Base-by-base conservation (phyloP, 2,888 invertebrate genomes). In the Andricus quercusramuli region DNA sequence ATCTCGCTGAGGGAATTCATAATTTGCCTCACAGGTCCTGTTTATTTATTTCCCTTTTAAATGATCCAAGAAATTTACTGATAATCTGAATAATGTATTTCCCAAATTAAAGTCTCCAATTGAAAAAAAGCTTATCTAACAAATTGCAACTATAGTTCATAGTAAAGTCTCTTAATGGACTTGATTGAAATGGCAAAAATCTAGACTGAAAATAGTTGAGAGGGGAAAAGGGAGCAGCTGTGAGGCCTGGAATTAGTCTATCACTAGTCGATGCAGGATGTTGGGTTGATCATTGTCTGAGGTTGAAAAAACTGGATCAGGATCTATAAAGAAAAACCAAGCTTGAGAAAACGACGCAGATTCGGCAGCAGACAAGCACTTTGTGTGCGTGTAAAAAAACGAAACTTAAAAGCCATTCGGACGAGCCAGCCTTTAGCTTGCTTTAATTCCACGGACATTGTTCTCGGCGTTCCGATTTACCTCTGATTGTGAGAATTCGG, bases 401-500 rank as follows among this genome's bases (percentile, higher is more conserved):
- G 20, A 67, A 78, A 78, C 25, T 66, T 78, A 79, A 84, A 81
- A 84, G 82, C 80, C 81, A 83, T 82, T 83, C 82, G 78, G 44
- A 80, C 68, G 83, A 83, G 79, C 77, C 77, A 83, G 78, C 78
- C 66, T 51, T 65, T 78, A 51, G 74, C 47, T 78, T 78, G 65
- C 78, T 82, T 77, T 79, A 77, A 79, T 77, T 81, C 83, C 51
- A 74, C 70, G 70, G 51, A 56, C 51, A 74, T 37, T 20, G 25
- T 64, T 74, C 32, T 47, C 70, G 70, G 56, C 56, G 32, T 51
- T 56, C 74, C 56, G 81, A 89, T 90, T 92, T 92, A 92, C 91
- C 91, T 92, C 91, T 90, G 59, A 59, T 59, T 59, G 59, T 59
- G 85, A 91, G 90, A 83, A 92, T 90, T 89, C 89, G 90, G 88